A percentile compares a stretch with the other conserved stretches of the same genome.
Evolutionary conservation across 2,888 invertebrate species (phyloP).

Genomic region (Toxonevra muliebris): DNA sequence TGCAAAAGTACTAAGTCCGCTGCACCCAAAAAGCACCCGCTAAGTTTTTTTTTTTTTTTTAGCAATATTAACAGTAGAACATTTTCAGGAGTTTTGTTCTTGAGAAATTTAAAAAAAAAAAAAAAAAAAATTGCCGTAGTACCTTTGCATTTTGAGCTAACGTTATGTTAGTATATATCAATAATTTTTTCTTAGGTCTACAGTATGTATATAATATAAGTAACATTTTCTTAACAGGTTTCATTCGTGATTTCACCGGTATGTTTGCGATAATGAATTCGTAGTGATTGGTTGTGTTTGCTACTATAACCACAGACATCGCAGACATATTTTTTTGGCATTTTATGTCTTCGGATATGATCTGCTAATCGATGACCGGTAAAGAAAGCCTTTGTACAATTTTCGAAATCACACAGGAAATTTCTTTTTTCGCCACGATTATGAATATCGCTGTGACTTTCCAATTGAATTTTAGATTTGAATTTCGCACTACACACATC

Average conservation of each 20-base stretch:
- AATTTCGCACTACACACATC: constrained; percentile 42
- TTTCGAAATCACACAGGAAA: constrained; percentile 47
- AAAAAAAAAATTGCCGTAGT: neutral
- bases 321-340: constrained; percentile 41
- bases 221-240: neutral
- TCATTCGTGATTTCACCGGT: neutral
- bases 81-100: no score
- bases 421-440: constrained; percentile 42
- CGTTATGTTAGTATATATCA: neutral
- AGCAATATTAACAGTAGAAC: no score
- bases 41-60: no score
- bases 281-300: neutral
- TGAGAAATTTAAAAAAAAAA: neutral
- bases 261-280: neutral
- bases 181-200: neutral
- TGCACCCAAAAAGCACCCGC: no score
- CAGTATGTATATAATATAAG: neutral
- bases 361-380: constrained; percentile 47
- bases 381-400: constrained; percentile 52
- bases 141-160: neutral
- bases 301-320: constrained; percentile 34
- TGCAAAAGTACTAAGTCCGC: no score
- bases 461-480: constrained; percentile 39
- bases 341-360: constrained; percentile 51
- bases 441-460: constrained; percentile 43